phyloP scores from a whole-genome alignment of 2,797 vertebrate species.

The Pangasius sanitwongsei region DNA sequence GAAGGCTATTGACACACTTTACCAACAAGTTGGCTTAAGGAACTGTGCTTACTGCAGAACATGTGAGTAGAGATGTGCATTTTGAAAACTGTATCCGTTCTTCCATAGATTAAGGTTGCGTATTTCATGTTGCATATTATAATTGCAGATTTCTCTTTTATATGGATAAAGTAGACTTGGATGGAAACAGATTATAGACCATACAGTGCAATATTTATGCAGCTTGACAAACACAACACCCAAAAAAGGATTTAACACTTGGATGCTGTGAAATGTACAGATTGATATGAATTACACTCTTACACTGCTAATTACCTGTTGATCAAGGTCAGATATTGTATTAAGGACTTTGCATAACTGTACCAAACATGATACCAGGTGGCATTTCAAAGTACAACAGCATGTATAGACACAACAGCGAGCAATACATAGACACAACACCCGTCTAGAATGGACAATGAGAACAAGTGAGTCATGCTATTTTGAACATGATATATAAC shows the following conservation, averaged over 20 bases:
- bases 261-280: neutral
- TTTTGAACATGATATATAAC: constrained; percentile 33
- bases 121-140: constrained; percentile 10
- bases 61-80: neutral
- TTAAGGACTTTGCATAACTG: constrained; percentile 24
- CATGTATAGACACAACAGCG: constrained; percentile 18
- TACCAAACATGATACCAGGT: neutral
- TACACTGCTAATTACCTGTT: neutral
- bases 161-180: neutral
- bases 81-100: neutral
- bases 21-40: neutral
- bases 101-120: neutral
- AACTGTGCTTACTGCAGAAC: constrained; percentile 1
- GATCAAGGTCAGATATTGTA: constrained; percentile 2
- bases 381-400: neutral
- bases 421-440: constrained; percentile 12
- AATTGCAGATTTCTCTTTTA: constrained; percentile 15
- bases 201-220: constrained; percentile 17
- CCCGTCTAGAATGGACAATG: constrained; percentile 6
- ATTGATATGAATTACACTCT: neutral
- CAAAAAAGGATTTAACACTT: neutral
- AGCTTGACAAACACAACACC: neutral
- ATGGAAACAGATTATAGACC: neutral
- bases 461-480: constrained; percentile 39
- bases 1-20: neutral